phyloP scores from a whole-genome alignment of 2,797 vertebrate genomes.

The Hippoglossus hippoglossus region DNA sequence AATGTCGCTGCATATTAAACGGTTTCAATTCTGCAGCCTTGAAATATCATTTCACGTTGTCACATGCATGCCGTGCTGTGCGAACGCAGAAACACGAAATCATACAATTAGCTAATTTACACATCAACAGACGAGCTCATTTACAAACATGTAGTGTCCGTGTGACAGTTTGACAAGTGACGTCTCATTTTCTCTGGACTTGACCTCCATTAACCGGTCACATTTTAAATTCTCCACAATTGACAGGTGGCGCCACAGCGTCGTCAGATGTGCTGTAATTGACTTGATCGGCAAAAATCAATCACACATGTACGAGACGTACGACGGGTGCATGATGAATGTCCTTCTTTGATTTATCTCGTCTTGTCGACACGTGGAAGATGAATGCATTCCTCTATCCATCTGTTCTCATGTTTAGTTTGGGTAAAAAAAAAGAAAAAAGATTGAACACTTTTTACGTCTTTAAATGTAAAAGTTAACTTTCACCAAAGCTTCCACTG shows the following conservation, averaged over 20 bases:
- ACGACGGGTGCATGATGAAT: conserved; percentile 4
- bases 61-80: conserved; percentile 21
- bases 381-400: neutral
- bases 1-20: conserved; percentile 61
- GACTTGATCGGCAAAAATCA: conserved; percentile 26
- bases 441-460: too few relatives aligned
- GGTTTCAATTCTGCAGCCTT: conserved; percentile 17
- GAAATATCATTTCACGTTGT: conserved; percentile 27
- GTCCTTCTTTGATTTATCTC: conserved; percentile 3
- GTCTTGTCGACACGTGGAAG: neutral
- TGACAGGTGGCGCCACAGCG: conserved; percentile 6
- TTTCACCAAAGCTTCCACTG: too few relatives aligned
- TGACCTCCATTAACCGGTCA: conserved; percentile 19
- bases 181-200: conserved; percentile 3
- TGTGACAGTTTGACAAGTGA: neutral
- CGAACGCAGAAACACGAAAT: conserved; percentile 4
- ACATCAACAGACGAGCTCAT: neutral
- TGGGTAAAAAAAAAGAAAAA: too few relatives aligned
- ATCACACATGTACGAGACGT: conserved; percentile 14
- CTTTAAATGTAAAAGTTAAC: too few relatives aligned
- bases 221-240: conserved; percentile 10
- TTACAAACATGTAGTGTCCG: neutral
- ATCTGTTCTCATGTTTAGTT: too few relatives aligned
- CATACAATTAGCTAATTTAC: neutral
- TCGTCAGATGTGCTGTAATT: neutral